phyloP scores from a whole-genome alignment of 1,140 invertebrate species.

The Meloidogyne chitwoodi region DNA sequence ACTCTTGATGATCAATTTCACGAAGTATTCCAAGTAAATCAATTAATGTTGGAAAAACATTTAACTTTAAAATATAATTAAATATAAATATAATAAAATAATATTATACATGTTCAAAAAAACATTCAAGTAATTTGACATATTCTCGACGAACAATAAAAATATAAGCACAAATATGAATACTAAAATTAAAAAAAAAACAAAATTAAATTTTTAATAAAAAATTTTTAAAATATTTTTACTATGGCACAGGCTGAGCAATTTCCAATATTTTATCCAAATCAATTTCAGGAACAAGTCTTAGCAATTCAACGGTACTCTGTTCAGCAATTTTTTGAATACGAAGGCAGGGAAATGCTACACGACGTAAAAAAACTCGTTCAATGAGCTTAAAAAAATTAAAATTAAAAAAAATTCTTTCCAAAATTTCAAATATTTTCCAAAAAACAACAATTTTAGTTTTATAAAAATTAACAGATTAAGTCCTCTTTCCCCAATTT shows the following conservation, averaged over 20 bases:
- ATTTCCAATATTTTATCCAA: conserved; percentile 29
- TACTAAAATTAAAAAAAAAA: conserved; percentile 34
- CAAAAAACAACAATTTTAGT: too few species aligned
- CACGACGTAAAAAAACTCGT: background rate
- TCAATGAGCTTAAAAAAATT: conserved; percentile 3
- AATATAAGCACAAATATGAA: conserved; percentile 45
- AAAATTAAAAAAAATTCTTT: too few species aligned
- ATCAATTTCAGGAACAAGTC: conserved; percentile 15
- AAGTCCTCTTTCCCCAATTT: too few species aligned
- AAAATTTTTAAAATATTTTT: conserved; percentile 8
- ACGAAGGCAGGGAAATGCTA: conserved; percentile 11
- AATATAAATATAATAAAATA: conserved; percentile 6
- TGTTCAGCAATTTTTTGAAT: conserved; percentile 22
- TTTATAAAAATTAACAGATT: too few species aligned
- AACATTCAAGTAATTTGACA: conserved; percentile 38
- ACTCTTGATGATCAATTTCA: conserved; percentile 9
- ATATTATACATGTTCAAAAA: conserved; percentile 23
- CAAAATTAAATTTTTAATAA: background rate
- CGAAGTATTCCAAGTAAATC: conserved; percentile 31
- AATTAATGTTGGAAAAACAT: conserved; percentile 27
- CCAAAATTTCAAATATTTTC: too few species aligned
- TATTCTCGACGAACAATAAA: conserved; percentile 37
- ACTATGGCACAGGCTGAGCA: conserved; percentile 33
- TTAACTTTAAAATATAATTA: conserved; percentile 15
- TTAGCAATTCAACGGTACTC: conserved; percentile 32